Conservation (phyloP, 2,113 vertebrate species). For the Zosterops lateralis region DNA sequence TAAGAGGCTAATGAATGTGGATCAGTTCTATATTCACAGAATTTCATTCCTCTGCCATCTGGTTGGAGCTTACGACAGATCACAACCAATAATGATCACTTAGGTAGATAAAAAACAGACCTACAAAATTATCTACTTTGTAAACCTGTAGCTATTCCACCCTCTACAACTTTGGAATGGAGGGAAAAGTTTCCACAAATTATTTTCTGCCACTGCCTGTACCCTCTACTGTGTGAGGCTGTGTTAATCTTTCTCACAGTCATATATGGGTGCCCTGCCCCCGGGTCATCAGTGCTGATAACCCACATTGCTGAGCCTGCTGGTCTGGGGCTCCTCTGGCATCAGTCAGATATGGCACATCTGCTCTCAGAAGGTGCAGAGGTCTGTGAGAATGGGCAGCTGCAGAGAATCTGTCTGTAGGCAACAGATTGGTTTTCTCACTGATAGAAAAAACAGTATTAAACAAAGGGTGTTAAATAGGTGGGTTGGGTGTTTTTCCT, state of each 20-base stretch:
- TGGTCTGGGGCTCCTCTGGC: background rate
- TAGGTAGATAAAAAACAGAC: background rate
- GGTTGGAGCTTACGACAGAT: background rate
- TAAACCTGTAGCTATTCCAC: background rate
- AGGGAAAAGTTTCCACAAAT: background rate
- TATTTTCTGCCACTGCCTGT: background rate
- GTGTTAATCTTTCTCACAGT: background rate
- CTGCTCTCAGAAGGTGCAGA: background rate
- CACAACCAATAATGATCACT: background rate
- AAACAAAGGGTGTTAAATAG: background rate
- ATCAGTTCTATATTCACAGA: background rate
- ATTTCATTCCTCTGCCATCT: background rate
- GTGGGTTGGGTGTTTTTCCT: background rate
- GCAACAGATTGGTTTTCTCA: background rate
- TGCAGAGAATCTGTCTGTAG: background rate
- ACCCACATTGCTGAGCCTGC: background rate
- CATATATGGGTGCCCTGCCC: too few relatives aligned
- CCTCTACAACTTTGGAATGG: background rate
- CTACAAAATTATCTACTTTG: background rate
- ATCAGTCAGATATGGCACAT: background rate
- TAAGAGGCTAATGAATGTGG: background rate
- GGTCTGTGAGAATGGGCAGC: background rate
- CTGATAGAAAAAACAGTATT: background rate
- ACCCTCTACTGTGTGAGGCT: background rate
- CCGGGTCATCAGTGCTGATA: accelerated